These are phyloP conservation scores for Stramonita haemastoma DNA, from an alignment of 2,888 invertebrate species.

Conservation along the genomic window DNA sequence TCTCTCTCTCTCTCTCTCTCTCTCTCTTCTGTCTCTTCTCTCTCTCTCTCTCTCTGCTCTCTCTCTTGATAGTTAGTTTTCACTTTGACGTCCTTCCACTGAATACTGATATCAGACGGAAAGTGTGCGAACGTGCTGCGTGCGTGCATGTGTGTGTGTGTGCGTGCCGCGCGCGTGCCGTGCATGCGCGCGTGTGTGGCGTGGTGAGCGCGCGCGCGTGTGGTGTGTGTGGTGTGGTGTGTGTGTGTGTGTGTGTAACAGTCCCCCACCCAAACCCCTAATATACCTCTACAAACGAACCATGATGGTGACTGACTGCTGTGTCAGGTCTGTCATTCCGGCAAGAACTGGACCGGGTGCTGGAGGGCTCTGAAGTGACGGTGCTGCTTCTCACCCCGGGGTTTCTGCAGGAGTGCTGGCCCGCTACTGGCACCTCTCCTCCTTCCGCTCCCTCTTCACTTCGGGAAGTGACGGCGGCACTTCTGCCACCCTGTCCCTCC, in stretches of 20 bases:
- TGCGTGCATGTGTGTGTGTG: neutral
- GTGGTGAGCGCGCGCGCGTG: neutral
- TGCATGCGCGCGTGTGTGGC: neutral
- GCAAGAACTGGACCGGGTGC: slow-evolving; percentile 47
- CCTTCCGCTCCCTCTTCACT: slow-evolving; percentile 42
- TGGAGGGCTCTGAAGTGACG: slow-evolving; percentile 46
- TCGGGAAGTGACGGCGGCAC: neutral
- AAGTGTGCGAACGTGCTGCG: neutral
- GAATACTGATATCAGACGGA: too few relatives aligned
- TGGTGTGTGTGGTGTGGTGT: slow-evolving; percentile 3
- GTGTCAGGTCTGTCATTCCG: slow-evolving; percentile 3
- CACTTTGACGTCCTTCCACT: too few relatives aligned
- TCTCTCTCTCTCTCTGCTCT: too few relatives aligned
- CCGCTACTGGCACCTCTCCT: slow-evolving; percentile 43
- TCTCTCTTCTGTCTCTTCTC: neutral
- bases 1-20: neutral
- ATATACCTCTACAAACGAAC: neutral
- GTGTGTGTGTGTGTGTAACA: neutral
- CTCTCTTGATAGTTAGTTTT: too few relatives aligned
- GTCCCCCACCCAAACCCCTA: neutral
- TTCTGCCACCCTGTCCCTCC: neutral
- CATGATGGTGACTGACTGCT: neutral
- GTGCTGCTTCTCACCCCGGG: slow-evolving; percentile 49
- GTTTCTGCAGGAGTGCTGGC: slow-evolving; percentile 48
- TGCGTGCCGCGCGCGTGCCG: neutral